Base-by-base conservation (phyloP, 1,140 invertebrate species). In the Xylocopa sonorina region DNA sequence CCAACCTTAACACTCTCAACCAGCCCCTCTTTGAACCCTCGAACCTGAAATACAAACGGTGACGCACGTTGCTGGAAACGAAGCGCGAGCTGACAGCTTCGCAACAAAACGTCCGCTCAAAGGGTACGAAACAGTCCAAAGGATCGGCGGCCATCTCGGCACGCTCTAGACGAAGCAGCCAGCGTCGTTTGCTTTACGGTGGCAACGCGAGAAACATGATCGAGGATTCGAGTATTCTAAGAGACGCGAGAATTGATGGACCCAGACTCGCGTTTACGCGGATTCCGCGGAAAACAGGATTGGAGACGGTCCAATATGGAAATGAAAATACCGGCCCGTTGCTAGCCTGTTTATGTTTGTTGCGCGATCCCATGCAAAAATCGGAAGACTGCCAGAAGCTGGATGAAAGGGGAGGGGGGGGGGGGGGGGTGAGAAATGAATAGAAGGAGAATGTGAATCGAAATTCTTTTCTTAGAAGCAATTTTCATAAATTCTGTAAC, bases 291-390 rank as follows among this genome's bases (percentile, higher is more conserved):
- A 74, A 75, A 41, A 66, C 34, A 66, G 66, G 68, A 9, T 86
- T 87, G 78, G 78, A 79, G 64, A 18, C 27, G 43, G 4, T 85
- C 79, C 69, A 88, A 84, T 82, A 43, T 55, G 29, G 58, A 66
- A 27, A 82, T 78, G 14, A 80, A 77, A 76, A 78, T 84, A 62
- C 38, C 58, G 21, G 79, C 60, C 34, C 53, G 60, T 84, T 74
- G 51, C 62, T 29, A n/a, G 50, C 48, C 57, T 81, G 63, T 86
- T 88, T 81, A 64, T 21, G 24, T 38, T 78, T 51, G 27, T 79
- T 53, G 74, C 58, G 48, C 18, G 60, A 43, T 80, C 50, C 50
- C n/a, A 66, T 76, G 67, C 29, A 75, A 75, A 60, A 51, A 67
- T 67, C 48, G 55, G n/a, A 34, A n/a, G 7, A 9, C 9, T 66